Conservation (phyloP, 2,113 vertebrate genomes). For the Diglossa brunneiventris region DNA sequence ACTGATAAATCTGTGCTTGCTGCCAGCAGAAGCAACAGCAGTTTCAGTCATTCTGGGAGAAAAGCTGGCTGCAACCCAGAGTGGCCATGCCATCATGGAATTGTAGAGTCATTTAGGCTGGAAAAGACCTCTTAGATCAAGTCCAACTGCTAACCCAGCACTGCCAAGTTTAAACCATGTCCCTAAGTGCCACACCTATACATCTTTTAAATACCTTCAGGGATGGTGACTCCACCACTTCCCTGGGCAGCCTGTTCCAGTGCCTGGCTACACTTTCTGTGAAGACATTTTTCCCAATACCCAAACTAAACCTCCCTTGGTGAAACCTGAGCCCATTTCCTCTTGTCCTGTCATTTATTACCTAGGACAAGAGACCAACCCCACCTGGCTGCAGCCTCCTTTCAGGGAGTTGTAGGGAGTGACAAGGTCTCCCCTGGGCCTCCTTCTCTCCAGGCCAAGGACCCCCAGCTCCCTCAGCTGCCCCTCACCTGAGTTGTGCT, state of each 20-base stretch:
- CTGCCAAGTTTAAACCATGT: not conserved
- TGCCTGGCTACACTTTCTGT: not conserved
- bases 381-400: not conserved
- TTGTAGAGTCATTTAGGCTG: not conserved
- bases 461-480: not conserved
- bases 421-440: not conserved
- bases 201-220: not conserved
- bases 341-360: not conserved
- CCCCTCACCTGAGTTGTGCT: not conserved
- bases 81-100: not conserved
- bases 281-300: not conserved
- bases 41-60: not conserved
- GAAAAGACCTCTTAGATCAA: not conserved
- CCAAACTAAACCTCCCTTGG: not conserved
- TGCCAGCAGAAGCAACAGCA: not conserved
- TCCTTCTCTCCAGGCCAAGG: not conserved
- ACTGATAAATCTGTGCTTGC: not conserved
- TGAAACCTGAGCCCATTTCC: not conserved
- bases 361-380: accelerated
- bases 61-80: not conserved
- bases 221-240: not conserved
- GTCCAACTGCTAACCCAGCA: not conserved
- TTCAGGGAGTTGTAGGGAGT: not conserved
- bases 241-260: not conserved
- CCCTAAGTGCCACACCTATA: not conserved